Conservation (phyloP, 2,888 invertebrate genomes). For the Anorthoa munda region DNA sequence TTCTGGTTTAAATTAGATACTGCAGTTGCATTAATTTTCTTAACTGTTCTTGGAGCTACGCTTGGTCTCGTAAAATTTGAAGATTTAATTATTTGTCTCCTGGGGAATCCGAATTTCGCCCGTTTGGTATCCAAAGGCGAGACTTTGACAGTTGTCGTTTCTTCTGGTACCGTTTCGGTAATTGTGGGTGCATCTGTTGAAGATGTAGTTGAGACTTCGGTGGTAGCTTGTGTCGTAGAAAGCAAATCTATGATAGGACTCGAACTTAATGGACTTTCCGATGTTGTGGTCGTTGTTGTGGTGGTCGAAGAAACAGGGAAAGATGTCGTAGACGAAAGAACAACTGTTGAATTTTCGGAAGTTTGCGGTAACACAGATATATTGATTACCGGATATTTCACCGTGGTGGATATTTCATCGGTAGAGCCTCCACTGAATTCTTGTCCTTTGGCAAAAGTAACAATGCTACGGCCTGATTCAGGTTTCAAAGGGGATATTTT, state of each 20-base stretch:
- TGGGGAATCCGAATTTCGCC: constrained; percentile 85
- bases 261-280: constrained; percentile 63
- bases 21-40: constrained; percentile 79
- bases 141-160: constrained; percentile 79
- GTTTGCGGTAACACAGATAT: constrained; percentile 74
- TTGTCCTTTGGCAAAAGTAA: constrained; percentile 85
- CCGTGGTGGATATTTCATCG: constrained; percentile 74
- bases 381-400: constrained; percentile 76
- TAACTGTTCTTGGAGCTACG: constrained; percentile 70
- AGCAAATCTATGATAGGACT: constrained; percentile 71
- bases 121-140: constrained; percentile 81
- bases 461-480: constrained; percentile 80
- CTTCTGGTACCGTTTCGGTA: constrained; percentile 77
- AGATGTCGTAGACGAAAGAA: constrained; percentile 63
- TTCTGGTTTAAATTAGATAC: constrained; percentile 76
- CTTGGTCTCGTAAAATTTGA: constrained; percentile 79
- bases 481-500: constrained; percentile 81
- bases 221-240: constrained; percentile 64
- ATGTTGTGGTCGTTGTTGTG: constrained; percentile 61
- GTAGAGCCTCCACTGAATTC: constrained; percentile 81
- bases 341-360: constrained; percentile 63
- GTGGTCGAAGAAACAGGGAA: constrained; percentile 59
- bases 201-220: constrained; percentile 48
- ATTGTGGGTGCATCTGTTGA: constrained; percentile 70
- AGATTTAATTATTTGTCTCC: constrained; percentile 81